Conservation (phyloP, 2,888 invertebrate genomes). For the Xanthorhoe designata region DNA sequence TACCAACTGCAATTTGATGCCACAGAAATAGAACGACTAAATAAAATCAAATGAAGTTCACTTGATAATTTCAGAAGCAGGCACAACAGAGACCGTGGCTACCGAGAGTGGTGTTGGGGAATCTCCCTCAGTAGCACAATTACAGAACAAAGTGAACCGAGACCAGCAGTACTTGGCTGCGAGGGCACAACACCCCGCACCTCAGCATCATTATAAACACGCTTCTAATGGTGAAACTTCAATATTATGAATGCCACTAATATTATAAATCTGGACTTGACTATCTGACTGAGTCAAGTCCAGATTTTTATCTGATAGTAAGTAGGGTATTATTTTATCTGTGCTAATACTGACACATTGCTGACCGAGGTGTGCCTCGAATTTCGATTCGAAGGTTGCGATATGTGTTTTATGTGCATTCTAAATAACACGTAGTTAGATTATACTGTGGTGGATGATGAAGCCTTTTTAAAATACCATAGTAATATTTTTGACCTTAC, state of each 20-base stretch:
- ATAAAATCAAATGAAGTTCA: slow-evolving; percentile 33
- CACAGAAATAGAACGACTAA: slow-evolving; percentile 18
- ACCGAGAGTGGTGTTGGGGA: slow-evolving; percentile 87
- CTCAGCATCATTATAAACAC: slow-evolving; percentile 83
- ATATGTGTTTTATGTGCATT: not conserved
- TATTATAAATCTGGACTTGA: too few species aligned
- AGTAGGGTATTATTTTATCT: too few species aligned
- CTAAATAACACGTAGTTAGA: not conserved
- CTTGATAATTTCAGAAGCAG: slow-evolving; percentile 62
- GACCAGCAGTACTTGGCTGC: slow-evolving; percentile 91
- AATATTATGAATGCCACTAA: not conserved
- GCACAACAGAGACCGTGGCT: slow-evolving; percentile 73
- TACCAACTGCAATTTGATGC: not conserved
- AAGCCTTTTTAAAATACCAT: not conserved
- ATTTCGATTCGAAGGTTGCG: too few species aligned
- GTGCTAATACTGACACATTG: too few species aligned
- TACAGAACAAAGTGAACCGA: slow-evolving; percentile 92
- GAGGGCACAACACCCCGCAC: slow-evolving; percentile 85
- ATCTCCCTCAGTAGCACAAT: slow-evolving; percentile 91
- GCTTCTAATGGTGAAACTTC: slow-evolving; percentile 71
- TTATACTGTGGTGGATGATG: too few species aligned
- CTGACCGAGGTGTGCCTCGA: too few species aligned
- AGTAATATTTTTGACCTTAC: slow-evolving; percentile 10
- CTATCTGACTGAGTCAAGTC: too few species aligned
- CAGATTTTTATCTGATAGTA: too few species aligned